These are phyloP conservation scores for Drosophila nannoptera DNA, from an alignment of 1,140 invertebrate genomes.

Conservation along the genomic window DNA sequence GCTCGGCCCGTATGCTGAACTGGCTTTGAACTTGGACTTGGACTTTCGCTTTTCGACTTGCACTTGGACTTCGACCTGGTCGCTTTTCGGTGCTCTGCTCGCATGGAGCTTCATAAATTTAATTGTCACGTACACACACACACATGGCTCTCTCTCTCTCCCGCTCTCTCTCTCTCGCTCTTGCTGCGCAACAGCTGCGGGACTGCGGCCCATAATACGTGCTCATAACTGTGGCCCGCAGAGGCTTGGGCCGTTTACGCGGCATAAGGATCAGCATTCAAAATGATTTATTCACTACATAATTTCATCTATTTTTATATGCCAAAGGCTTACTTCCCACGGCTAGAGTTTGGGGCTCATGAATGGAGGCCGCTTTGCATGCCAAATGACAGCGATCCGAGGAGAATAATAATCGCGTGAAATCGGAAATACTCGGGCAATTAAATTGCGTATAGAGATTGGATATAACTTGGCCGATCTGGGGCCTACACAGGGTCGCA, in stretches of 20 bases:
- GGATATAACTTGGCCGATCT: too few species aligned
- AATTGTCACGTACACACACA: slow-evolving; percentile 70
- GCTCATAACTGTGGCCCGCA: slow-evolving; percentile 62
- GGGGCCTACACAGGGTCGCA: too few species aligned
- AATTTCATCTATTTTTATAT: slow-evolving; percentile 67
- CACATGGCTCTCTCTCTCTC: neutral
- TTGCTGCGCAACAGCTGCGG: neutral
- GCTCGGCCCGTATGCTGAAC: slow-evolving; percentile 5
- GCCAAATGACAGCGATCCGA: too few species aligned
- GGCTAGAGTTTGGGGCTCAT: too few species aligned
- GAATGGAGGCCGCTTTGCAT: too few species aligned
- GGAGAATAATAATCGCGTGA: too few species aligned
- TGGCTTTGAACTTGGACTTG: slow-evolving; percentile 34
- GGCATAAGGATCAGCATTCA: slow-evolving; percentile 36
- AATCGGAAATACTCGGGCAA: too few species aligned
- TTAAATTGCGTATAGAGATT: too few species aligned
- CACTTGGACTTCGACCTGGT: slow-evolving; percentile 16
- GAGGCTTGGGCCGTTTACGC: slow-evolving; percentile 51
- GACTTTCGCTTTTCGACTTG: slow-evolving; percentile 29
- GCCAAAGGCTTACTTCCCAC: neutral
- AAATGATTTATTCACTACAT: slow-evolving; percentile 71
- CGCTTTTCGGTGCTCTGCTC: slow-evolving; percentile 11
- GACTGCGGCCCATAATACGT: slow-evolving; percentile 57
- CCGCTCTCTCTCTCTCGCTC: neutral
- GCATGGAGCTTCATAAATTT: slow-evolving; percentile 70